Conservation (phyloP, 2,797 vertebrate genomes). For the Chaetodon trifasciatus region DNA sequence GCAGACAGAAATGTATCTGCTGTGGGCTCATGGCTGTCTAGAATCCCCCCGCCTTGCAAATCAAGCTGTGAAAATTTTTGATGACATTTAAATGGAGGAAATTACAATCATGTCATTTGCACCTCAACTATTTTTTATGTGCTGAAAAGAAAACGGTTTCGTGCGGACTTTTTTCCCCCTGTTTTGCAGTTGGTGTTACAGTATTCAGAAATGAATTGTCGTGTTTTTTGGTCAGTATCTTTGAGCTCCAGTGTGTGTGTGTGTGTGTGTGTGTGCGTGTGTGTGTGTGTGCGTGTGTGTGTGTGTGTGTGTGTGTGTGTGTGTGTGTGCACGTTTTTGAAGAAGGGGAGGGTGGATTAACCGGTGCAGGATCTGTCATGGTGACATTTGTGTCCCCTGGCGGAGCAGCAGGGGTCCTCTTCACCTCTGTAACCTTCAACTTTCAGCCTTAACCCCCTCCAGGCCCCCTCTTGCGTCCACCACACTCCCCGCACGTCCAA, state of each 20-base stretch:
- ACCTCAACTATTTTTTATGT: conserved; percentile 8
- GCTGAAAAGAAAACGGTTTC: conserved; percentile 10
- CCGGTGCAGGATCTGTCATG: conserved; percentile 84
- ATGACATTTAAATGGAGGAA: conserved; percentile 26
- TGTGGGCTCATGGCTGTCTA: not conserved
- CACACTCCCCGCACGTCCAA: conserved; percentile 68
- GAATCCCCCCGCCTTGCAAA: conserved; percentile 3
- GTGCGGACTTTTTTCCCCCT: not conserved
- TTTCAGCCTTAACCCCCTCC: conserved; percentile 87
- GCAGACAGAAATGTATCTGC: conserved; percentile 1
- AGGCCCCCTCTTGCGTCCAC: conserved; percentile 81
- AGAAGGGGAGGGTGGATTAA: conserved; percentile 75
- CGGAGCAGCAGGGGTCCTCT: conserved; percentile 84
- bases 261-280: conserved; percentile 34
- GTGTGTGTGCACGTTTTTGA: conserved; percentile 41
- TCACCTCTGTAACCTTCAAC: conserved; percentile 89
- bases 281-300: conserved; percentile 44
- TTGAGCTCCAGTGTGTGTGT: conserved; percentile 45
- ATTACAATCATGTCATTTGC: conserved; percentile 5
- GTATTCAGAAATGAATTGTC: conserved; percentile 32
- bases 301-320: conserved; percentile 43
- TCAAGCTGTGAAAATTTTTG: not conserved
- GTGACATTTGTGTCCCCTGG: conserved; percentile 88
- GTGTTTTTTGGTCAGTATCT: conserved; percentile 14
- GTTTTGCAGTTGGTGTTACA: conserved; percentile 19